Base-by-base conservation (phyloP, 2,797 vertebrate species). In the Esox lucius region DNA sequence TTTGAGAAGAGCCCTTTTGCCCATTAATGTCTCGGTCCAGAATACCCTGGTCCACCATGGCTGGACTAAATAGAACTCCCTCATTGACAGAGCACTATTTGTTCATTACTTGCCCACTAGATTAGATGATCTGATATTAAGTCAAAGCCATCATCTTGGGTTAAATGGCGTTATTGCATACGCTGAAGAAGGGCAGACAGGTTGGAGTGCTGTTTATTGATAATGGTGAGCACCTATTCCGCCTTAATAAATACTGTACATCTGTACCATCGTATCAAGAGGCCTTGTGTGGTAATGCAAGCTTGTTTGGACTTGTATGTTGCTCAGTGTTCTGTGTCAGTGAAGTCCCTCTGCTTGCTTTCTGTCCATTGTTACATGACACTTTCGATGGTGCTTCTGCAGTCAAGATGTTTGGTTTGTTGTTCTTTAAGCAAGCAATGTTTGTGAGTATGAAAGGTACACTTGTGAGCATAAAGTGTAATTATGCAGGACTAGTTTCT, bases 401-500 rank as follows among this genome's bases (percentile, higher is more conserved):
- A 78, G 86, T 91, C 84, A 81, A 80, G 85, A 78, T 81, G 86
- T 81, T 87, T 83, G 81, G 87, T 91, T 87, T 89, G 87, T 90
- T 79, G 75, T 83, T 67, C 81, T 87, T 82, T 73, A 78, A 87
- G 87, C 80, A 84, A 89, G 88, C 80, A 84, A 90, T 84, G 73
- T 73, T 88, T 85, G 74, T 59, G 84, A 26, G 56, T 88, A 74
- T 87, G 88, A 87, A 81, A 85, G 84, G 83, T 79, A 80, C 80
- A 87, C 75, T 64, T 80, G 49, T 90, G 87, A 91, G 85, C 42
- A 11, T 91, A 87, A 82, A 84, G 84, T 93, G 86, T 93, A 91
- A 91, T 85, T 91, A 92, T 91, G 91, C 93, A 93, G 91, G 91
- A 91, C 88, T 91, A 86, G 90, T 91, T 95, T 95, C 90, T 97